These are phyloP conservation scores for Oryzias celebensis DNA, from an alignment of 2,113 vertebrate genomes.

Conservation along the genomic window DNA sequence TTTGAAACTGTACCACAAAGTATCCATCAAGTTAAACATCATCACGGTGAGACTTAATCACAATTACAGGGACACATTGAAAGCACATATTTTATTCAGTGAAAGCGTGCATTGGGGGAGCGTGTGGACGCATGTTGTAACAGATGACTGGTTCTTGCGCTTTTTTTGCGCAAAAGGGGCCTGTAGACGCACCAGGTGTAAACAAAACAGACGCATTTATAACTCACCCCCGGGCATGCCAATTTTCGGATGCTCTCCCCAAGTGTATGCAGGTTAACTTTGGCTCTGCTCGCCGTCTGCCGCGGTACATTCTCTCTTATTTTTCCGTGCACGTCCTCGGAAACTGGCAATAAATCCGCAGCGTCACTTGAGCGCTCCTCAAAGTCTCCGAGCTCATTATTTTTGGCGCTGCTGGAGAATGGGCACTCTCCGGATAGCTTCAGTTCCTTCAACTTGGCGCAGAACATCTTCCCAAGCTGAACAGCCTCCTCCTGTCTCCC, in stretches of 20 bases:
- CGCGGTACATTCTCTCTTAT: conserved; percentile 73
- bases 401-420: conserved; percentile 84
- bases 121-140: not conserved
- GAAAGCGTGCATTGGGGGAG: conserved; percentile 6
- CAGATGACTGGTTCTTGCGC: not conserved
- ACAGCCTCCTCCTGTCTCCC: conserved; percentile 4
- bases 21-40: conserved; percentile 56
- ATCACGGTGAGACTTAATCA: conserved; percentile 20
- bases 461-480: conserved; percentile 85
- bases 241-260: conserved; percentile 95
- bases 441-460: conserved; percentile 93
- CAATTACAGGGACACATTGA: conserved; percentile 8
- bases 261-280: conserved; percentile 93
- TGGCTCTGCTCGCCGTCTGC: conserved; percentile 84
- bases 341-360: conserved; percentile 74
- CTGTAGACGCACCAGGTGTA: not conserved
- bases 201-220: conserved; percentile 1
- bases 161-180: not conserved
- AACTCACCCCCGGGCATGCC: conserved; percentile 91
- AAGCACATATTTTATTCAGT: not conserved
- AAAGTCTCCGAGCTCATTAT: conserved; percentile 77
- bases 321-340: conserved; percentile 80
- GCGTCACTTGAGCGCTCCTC: conserved; percentile 71
- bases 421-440: conserved; percentile 95
- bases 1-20: conserved; percentile 83